Conservation (phyloP, 2,797 vertebrate species). For the Melanotaenia maccullochi region DNA sequence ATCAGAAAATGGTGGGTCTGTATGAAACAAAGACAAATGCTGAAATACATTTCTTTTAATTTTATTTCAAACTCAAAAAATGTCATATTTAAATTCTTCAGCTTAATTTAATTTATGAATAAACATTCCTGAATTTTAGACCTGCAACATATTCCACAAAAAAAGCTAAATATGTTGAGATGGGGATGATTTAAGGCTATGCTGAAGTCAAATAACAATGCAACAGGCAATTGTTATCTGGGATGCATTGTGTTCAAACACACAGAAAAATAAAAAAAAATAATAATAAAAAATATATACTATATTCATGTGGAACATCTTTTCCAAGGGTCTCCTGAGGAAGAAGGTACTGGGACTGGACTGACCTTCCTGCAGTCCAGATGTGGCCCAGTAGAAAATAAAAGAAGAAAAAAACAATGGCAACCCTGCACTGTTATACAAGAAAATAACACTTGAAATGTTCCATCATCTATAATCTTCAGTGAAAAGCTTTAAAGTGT, state of each 20-base stretch:
- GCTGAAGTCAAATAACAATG: too few species aligned
- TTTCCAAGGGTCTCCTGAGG: not conserved
- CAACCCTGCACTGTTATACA: not conserved
- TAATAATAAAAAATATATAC: too few species aligned
- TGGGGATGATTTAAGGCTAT: too few species aligned
- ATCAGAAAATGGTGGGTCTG: not conserved
- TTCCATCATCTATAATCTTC: not conserved
- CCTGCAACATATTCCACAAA: too few species aligned
- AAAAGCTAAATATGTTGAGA: too few species aligned
- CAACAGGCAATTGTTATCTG: too few species aligned
- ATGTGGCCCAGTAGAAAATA: not conserved
- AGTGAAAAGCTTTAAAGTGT: not conserved
- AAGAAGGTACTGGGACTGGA: not conserved
- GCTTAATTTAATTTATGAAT: not conserved
- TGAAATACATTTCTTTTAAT: not conserved
- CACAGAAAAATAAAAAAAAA: too few species aligned
- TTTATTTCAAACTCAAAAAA: not conserved
- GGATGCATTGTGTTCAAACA: too few species aligned
- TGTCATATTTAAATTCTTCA: not conserved
- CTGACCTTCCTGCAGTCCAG: not conserved
- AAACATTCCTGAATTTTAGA: not conserved
- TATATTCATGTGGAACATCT: too few species aligned
- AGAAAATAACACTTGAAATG: not conserved
- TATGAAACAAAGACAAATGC: not conserved
- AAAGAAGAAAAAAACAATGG: not conserved